Percentiles rank a stretch among this genome's conserved stretches.
phyloP scores from a whole-genome alignment of 2,113 vertebrate genomes.

The Hymenochirus boettgeri region DNA sequence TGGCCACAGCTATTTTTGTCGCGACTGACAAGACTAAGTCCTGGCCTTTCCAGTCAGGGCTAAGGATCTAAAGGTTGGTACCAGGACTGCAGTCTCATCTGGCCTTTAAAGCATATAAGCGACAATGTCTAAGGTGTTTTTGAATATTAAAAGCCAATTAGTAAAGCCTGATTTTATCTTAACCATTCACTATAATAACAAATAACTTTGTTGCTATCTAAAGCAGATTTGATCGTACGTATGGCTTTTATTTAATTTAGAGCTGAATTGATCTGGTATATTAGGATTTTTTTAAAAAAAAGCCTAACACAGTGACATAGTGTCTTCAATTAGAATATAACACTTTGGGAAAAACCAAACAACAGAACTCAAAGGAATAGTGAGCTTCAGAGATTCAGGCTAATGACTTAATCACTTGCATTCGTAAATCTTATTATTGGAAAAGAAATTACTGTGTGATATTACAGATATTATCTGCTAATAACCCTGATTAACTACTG shows the following conservation, averaged over 20 bases:
- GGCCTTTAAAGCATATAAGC: too few species aligned
- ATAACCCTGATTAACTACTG: conserved; percentile 91
- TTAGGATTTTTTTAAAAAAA: conserved; percentile 31
- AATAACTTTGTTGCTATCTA: too few species aligned
- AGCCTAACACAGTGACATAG: conserved; percentile 15
- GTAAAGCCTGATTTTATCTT: too few species aligned
- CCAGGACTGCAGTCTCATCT: too few species aligned
- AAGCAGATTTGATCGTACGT: too few species aligned
- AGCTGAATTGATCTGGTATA: conserved; percentile 61
- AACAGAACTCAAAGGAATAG: conserved; percentile 70
- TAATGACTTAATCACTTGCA: conserved; percentile 95
- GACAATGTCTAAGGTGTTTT: too few species aligned
- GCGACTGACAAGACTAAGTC: too few species aligned
- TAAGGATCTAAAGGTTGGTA: too few species aligned
- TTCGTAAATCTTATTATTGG: conserved; percentile 94
- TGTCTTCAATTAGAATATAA: conserved; percentile 69
- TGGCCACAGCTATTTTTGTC: too few species aligned
- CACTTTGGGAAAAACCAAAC: conserved; percentile 66
- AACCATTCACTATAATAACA: too few species aligned
- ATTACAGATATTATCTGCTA: conserved; percentile 97
- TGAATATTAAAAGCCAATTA: too few species aligned
- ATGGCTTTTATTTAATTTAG: conserved; percentile 55
- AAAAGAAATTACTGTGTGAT: conserved; percentile 93
- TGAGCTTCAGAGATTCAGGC: conserved; percentile 86
- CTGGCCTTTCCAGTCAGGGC: too few species aligned